phyloP scores from a whole-genome alignment of 2,113 vertebrate genomes.

The Spilogale gracilis region DNA sequence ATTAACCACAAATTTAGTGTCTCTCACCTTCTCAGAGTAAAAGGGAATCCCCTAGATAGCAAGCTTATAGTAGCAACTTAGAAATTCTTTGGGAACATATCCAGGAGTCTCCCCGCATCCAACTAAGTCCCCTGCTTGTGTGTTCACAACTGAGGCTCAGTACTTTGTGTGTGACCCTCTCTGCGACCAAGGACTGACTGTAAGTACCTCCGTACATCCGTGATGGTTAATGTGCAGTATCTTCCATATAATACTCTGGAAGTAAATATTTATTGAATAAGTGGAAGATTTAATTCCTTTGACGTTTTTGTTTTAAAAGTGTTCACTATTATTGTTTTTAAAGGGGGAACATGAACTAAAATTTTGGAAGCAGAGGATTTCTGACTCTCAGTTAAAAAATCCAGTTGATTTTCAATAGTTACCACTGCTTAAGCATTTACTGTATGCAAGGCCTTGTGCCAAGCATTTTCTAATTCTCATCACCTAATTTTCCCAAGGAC shows the following conservation, averaged over 20 bases:
- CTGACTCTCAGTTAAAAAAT: background rate
- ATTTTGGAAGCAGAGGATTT: slow-evolving; percentile 23
- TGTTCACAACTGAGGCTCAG: background rate
- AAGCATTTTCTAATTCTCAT: background rate
- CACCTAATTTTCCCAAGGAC: background rate
- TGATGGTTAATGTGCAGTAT: accelerated
- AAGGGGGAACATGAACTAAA: background rate
- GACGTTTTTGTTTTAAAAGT: background rate
- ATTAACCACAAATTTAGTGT: background rate
- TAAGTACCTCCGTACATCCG: background rate
- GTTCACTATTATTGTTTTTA: slow-evolving; percentile 6
- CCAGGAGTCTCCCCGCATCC: background rate
- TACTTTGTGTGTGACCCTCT: background rate
- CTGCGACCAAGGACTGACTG: background rate
- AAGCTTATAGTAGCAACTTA: background rate
- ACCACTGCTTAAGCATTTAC: background rate
- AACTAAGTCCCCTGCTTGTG: background rate
- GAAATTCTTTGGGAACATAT: background rate
- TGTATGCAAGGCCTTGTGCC: background rate
- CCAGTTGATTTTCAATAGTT: background rate
- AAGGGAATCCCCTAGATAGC: background rate
- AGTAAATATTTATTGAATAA: background rate
- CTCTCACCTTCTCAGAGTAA: background rate
- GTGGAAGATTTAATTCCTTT: background rate
- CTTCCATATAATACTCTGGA: background rate